These are phyloP conservation scores for Euleptes europaea DNA, from an alignment of 2,113 vertebrate species.

Conservation along the genomic window DNA sequence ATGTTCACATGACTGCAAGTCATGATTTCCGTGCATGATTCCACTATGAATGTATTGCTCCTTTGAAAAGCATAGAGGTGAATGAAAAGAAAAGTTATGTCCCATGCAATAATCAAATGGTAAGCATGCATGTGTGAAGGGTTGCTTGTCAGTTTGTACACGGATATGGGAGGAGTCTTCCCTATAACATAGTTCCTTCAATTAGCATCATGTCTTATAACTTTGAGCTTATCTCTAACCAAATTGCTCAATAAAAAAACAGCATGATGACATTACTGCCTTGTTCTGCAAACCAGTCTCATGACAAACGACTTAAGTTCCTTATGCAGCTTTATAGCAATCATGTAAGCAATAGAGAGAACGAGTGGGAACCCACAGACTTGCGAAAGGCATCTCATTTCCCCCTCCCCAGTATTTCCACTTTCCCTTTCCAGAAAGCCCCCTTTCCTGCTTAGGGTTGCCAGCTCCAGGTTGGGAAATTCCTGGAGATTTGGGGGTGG, in stretches of 20 bases:
- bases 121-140: neutral
- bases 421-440: too few species aligned
- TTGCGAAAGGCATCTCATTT: neutral
- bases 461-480: too few species aligned
- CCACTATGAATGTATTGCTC: too few species aligned
- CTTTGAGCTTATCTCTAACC: neutral
- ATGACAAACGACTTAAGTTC: conserved; percentile 6
- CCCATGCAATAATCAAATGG: too few species aligned
- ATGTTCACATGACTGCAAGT: too few species aligned
- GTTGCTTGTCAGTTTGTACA: neutral
- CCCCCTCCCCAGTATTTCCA: too few species aligned
- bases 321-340: neutral
- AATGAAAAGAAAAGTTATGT: too few species aligned
- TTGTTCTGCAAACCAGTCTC: neutral
- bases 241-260: neutral
- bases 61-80: too few species aligned
- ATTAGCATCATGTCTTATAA: neutral
- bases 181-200: neutral
- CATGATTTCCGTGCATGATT: too few species aligned
- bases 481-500: too few species aligned
- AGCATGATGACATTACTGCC: neutral
- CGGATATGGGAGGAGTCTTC: neutral
- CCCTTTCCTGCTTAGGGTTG: too few species aligned
- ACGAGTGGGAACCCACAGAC: too few species aligned
- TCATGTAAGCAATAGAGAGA: neutral